Evolutionary conservation across 2,888 invertebrate genomes (phyloP).

Genomic region (Blastobasis lacticolella): DNA sequence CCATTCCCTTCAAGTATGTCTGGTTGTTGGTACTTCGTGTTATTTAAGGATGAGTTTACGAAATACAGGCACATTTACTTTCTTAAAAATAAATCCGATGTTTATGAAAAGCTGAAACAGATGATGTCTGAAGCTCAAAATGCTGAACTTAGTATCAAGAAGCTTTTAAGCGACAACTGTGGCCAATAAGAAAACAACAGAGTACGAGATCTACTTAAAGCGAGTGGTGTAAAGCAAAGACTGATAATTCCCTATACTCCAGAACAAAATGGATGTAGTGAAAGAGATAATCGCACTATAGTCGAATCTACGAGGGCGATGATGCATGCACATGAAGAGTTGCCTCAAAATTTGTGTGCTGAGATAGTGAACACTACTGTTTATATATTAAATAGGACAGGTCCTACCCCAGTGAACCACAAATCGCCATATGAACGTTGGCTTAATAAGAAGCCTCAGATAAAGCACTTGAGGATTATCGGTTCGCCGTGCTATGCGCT

Average conservation of each 20-base stretch:
- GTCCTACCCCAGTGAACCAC: background rate
- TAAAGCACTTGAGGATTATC: no score
- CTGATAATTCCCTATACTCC: background rate
- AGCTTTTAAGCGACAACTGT: no score
- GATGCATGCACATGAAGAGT: background rate
- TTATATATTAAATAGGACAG: background rate
- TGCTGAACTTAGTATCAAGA: no score
- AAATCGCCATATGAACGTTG: background rate
- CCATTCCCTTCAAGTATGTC: conserved; percentile 4
- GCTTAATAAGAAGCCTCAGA: background rate
- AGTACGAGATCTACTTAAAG: no score
- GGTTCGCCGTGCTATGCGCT: background rate
- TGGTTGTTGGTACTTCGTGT: background rate
- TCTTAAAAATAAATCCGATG: conserved; percentile 1
- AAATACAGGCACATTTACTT: conserved; percentile 1
- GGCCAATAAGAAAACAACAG: no score
- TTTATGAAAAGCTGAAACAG: no score
- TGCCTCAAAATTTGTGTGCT: background rate
- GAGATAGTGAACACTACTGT: background rate
- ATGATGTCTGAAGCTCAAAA: no score
- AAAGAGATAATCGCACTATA: background rate
- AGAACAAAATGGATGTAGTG: background rate
- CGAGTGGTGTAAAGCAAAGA: no score
- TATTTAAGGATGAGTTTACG: conserved; percentile 5
- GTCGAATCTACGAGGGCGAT: background rate